Conservation (phyloP, 2,888 invertebrate species). For the Lasioglossum vierecki region DNA sequence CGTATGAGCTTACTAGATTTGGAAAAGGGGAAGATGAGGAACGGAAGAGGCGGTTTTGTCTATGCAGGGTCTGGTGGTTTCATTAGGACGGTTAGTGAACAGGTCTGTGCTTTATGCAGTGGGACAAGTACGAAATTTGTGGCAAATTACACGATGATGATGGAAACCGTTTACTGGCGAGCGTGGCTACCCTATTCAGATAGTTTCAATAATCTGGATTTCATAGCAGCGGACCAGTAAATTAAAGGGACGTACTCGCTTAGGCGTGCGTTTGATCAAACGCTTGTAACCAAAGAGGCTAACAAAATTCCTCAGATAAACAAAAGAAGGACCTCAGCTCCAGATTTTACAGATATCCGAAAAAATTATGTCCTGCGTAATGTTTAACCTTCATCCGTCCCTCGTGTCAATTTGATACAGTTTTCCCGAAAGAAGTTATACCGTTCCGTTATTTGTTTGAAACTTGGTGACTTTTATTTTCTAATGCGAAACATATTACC, state of each 20-base stretch:
- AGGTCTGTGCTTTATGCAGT: background rate
- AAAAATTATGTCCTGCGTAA: background rate
- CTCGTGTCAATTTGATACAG: no score
- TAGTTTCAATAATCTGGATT: conserved; percentile 11
- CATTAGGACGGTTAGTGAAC: conserved; percentile 18
- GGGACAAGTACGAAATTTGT: conserved; percentile 29
- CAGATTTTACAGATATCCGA: background rate
- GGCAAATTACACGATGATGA: conserved; percentile 10
- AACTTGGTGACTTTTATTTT: no score
- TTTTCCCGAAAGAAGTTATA: no score
- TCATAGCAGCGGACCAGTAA: background rate
- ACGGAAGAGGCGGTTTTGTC: conserved; percentile 17
- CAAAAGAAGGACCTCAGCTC: background rate
- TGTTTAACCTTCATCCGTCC: no score
- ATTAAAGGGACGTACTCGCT: background rate
- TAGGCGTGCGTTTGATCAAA: background rate
- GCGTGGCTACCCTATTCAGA: background rate
- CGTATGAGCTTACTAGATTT: background rate
- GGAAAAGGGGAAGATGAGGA: background rate
- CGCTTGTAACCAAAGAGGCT: background rate
- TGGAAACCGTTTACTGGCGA: conserved; percentile 10
- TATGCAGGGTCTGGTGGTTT: background rate
- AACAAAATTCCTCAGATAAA: background rate
- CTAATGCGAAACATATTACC: no score
- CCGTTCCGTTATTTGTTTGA: no score